A percentile compares a stretch with the other conserved stretches of the same genome.
Evolutionary conservation across 2,888 invertebrate species (phyloP).

Genomic region (Xanthorhoe designata): DNA sequence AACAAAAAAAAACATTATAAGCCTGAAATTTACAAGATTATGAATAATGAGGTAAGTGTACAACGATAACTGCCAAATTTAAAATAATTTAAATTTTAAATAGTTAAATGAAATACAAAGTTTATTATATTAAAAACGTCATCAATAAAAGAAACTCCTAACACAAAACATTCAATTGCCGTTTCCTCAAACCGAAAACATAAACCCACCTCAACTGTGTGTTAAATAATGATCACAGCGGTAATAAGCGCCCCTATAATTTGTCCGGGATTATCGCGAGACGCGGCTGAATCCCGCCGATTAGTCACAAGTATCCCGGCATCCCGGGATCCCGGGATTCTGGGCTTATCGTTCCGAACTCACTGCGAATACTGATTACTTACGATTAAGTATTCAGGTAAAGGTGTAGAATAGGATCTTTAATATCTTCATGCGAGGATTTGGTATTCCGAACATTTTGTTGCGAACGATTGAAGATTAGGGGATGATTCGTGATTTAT

Average conservation of each 20-base stretch:
- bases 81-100: too few species aligned
- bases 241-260: constrained; percentile 79
- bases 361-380: constrained; percentile 78
- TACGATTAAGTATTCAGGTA: constrained; percentile 78
- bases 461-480: constrained; percentile 35
- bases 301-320: constrained; percentile 82
- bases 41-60: too few species aligned
- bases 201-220: constrained; percentile 60
- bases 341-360: constrained; percentile 72
- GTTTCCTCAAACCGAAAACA: constrained; percentile 31
- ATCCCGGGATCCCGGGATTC: constrained; percentile 49
- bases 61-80: too few species aligned
- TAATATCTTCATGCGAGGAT: constrained; percentile 57
- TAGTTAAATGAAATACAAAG: too few species aligned
- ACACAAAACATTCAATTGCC: constrained; percentile 31
- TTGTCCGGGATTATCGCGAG: constrained; percentile 82
- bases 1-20: too few species aligned
- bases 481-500: constrained; percentile 27
- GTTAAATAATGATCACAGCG: constrained; percentile 74
- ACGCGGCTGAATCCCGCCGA: constrained; percentile 80
- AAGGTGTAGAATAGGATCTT: constrained; percentile 75
- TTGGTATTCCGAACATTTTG: constrained; percentile 43
- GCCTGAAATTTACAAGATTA: too few species aligned
- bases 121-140: neutral
- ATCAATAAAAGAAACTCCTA: constrained; percentile 22